Evolutionary conservation across 2,113 vertebrate species (phyloP).

Genomic region (Callipepla californica): DNA sequence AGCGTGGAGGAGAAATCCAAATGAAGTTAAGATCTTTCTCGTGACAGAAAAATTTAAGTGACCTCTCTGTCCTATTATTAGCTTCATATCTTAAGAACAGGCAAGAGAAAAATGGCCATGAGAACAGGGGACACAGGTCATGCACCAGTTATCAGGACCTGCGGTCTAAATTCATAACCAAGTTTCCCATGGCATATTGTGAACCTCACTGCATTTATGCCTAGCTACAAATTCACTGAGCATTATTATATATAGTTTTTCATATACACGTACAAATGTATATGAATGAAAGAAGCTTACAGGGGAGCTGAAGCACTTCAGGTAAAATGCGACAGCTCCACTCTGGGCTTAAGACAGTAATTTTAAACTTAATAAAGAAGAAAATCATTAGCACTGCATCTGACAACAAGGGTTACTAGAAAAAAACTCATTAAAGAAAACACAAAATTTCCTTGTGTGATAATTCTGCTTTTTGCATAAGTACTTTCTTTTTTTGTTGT

Average conservation of each 20-base stretch:
- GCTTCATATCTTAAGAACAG: conserved; percentile 34
- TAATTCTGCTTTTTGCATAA: not conserved
- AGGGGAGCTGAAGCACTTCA: not conserved
- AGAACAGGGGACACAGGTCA: conserved; percentile 37
- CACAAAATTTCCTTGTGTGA: not conserved
- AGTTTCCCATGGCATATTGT: conserved; percentile 23
- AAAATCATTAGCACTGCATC: not conserved
- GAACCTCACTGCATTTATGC: not conserved
- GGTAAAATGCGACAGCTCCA: not conserved
- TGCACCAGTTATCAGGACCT: conserved; percentile 5
- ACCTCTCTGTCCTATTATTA: conserved; percentile 34
- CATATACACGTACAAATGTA: not conserved
- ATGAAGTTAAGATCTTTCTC: conserved; percentile 7
- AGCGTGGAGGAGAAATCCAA: not conserved
- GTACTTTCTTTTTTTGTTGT: not conserved
- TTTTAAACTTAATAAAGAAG: not conserved
- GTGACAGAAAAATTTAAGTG: conserved; percentile 20
- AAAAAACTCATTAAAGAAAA: not conserved
- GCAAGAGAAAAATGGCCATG: conserved; percentile 33
- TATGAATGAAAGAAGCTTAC: not conserved
- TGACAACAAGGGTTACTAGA: not conserved
- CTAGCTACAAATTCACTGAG: not conserved
- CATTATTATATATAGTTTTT: not conserved
- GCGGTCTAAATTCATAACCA: not conserved
- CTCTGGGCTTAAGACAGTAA: not conserved